Evolutionary conservation across 2,888 invertebrate species (phyloP).

Genomic region (Cheilosia vulpina): DNA sequence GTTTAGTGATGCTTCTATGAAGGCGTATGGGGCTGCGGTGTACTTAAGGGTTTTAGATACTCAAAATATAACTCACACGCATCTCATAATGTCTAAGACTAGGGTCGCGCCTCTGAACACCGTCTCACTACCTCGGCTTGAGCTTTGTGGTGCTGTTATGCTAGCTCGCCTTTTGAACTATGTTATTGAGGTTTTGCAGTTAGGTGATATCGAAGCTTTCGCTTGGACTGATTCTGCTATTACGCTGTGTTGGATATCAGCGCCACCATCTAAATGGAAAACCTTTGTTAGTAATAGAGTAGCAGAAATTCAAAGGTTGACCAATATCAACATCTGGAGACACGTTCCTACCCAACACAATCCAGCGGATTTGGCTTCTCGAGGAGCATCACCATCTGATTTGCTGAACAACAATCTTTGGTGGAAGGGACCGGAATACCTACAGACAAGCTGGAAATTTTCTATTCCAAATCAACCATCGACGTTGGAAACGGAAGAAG

Average conservation of each 20-base stretch:
- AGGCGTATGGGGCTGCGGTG: constrained; percentile 33
- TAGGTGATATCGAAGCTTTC: not conserved
- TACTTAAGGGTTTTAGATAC: constrained; percentile 9
- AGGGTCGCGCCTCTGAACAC: constrained; percentile 46
- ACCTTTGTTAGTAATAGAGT: constrained; percentile 22
- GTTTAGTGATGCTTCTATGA: constrained; percentile 38
- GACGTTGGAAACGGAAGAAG: constrained; percentile 9
- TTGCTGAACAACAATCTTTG: constrained; percentile 27
- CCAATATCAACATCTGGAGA: not conserved
- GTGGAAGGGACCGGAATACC: constrained; percentile 51
- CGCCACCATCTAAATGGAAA: constrained; percentile 13
- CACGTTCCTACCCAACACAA: constrained; percentile 18
- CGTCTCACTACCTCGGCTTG: constrained; percentile 43
- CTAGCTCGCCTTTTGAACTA: constrained; percentile 9
- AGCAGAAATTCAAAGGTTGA: constrained; percentile 13
- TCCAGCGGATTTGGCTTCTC: constrained; percentile 20
- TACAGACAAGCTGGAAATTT: constrained; percentile 4
- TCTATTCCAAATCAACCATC: constrained; percentile 10
- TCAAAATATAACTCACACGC: not conserved
- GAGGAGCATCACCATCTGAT: constrained; percentile 11
- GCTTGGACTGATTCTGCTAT: constrained; percentile 45
- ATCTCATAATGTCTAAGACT: constrained; percentile 38
- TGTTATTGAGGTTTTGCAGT: not conserved
- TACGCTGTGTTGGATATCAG: constrained; percentile 25
- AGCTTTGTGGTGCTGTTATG: constrained; percentile 43